Conservation (phyloP, 1,140 invertebrate species). For the Pseudobourletiella spinata region DNA sequence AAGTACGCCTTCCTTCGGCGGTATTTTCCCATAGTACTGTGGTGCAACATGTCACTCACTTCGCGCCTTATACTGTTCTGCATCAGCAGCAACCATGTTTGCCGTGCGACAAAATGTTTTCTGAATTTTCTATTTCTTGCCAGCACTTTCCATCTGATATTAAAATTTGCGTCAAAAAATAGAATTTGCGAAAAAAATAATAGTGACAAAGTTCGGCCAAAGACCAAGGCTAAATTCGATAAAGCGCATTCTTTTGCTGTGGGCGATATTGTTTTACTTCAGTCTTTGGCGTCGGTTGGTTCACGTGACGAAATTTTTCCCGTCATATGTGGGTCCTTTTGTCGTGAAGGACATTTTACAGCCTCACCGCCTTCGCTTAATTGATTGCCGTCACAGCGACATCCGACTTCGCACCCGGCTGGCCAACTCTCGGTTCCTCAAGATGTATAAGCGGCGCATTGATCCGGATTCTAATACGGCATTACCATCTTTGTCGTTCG, state of each 20-base stretch:
- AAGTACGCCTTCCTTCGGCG: neutral
- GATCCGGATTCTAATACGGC: too few species aligned
- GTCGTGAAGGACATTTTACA: neutral
- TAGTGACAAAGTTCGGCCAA: neutral
- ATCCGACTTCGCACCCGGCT: too few species aligned
- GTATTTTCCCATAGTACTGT: neutral
- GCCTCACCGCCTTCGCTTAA: too few species aligned
- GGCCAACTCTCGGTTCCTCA: too few species aligned
- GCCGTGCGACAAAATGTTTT: neutral
- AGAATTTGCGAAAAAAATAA: neutral
- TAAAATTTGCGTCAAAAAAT: too few species aligned
- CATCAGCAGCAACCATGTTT: neutral
- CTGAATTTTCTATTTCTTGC: too few species aligned
- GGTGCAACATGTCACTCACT: neutral
- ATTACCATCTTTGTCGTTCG: too few species aligned
- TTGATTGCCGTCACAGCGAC: too few species aligned
- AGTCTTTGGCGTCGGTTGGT: neutral
- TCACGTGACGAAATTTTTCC: neutral
- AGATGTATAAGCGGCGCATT: too few species aligned
- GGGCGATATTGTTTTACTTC: neutral
- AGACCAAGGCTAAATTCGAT: neutral
- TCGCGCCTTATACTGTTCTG: neutral
- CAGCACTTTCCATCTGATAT: neutral
- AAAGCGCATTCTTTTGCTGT: neutral
- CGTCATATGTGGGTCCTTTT: neutral